Evolutionary conservation across 2,797 vertebrate species (phyloP).

Genomic region (Neosalanx taihuensis): DNA sequence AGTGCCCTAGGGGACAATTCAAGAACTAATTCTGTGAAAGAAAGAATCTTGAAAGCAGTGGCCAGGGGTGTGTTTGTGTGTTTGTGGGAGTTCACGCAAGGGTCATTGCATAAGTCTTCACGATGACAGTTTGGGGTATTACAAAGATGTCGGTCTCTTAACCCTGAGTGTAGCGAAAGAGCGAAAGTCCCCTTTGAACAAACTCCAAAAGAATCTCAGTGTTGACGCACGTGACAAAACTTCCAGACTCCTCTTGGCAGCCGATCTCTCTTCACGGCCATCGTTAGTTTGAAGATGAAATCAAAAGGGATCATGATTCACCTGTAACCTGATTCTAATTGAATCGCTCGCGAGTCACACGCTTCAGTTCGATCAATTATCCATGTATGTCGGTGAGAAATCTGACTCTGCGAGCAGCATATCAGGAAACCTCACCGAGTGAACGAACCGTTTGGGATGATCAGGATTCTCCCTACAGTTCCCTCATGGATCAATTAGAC

Average conservation of each 20-base stretch:
- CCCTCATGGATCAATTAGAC: constrained; percentile 4
- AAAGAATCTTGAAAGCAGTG: background rate
- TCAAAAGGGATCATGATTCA: background rate
- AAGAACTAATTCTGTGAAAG: too few relatives aligned
- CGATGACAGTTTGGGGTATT: background rate
- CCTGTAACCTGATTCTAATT: background rate
- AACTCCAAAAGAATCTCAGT: background rate
- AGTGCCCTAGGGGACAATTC: too few relatives aligned
- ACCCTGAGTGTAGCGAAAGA: background rate
- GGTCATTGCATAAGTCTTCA: background rate
- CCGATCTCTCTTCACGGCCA: background rate
- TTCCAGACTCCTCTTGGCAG: background rate
- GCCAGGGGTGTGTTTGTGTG: background rate
- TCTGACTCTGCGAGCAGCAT: background rate
- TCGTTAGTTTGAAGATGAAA: background rate
- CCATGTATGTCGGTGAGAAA: background rate
- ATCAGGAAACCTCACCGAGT: background rate
- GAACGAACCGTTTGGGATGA: background rate
- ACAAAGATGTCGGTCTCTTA: constrained; percentile 9
- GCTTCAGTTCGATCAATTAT: background rate
- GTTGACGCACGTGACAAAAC: background rate
- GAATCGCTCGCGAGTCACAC: background rate
- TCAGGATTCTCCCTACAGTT: background rate
- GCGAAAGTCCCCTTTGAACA: background rate
- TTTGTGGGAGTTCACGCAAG: background rate